Evolutionary conservation across 2,797 vertebrate species (phyloP).

Genomic region (Hypotaenidia philippensis): DNA sequence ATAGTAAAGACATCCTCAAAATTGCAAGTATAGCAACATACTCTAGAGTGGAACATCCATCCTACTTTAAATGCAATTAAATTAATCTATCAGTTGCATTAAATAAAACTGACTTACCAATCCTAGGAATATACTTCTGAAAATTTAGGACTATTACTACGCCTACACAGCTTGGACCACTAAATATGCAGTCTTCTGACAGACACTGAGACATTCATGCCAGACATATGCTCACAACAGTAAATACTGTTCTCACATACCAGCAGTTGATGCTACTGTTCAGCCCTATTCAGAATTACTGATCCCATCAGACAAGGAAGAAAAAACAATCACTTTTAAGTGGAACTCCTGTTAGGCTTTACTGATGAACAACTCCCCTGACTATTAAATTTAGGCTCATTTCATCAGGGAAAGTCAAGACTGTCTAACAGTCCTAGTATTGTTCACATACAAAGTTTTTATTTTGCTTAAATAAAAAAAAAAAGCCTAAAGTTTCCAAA

Average conservation of each 20-base stretch:
- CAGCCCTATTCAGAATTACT: background rate
- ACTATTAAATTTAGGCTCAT: background rate
- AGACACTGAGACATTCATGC: background rate
- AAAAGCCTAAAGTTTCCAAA: background rate
- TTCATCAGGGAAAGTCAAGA: background rate
- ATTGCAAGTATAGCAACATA: background rate
- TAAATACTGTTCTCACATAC: background rate
- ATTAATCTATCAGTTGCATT: background rate
- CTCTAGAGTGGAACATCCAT: background rate
- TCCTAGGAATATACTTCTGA: background rate
- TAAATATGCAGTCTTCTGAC: background rate
- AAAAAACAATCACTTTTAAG: background rate
- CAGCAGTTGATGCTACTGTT: background rate
- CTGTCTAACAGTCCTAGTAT: background rate
- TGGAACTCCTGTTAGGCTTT: background rate
- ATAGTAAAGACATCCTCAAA: background rate
- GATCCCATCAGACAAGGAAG: background rate
- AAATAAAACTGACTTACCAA: background rate
- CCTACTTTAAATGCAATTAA: background rate
- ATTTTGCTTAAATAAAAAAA: background rate
- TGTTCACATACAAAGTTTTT: background rate
- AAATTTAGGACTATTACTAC: background rate
- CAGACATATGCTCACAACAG: background rate
- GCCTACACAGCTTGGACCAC: background rate
- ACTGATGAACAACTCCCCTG: background rate